phyloP scores from a whole-genome alignment of 2,113 vertebrate species.

The human (Homo sapiens) region GRCh38 chr3:4748501-4749000 shows the following conservation, averaged over 20 bases:
- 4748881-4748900: neutral
- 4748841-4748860: slow-evolving; percentile 68
- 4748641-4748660: neutral
- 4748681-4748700: slow-evolving; percentile 56
- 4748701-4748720: slow-evolving; percentile 78
- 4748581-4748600: neutral
- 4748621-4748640: neutral
- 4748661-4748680: neutral
- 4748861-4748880: neutral
- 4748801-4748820: slow-evolving; percentile 71
- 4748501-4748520: neutral
- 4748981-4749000: neutral
- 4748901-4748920: neutral
- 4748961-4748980: neutral
- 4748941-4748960: neutral
- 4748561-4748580: neutral
- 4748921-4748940: neutral
- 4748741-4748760: slow-evolving; percentile 70
- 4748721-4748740: slow-evolving; percentile 75
- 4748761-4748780: slow-evolving; percentile 77
- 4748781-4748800: slow-evolving; percentile 76
- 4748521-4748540: neutral
- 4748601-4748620: neutral
- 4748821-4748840: slow-evolving; percentile 68
- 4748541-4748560: neutral